Percentiles rank a stretch among this genome's conserved stretches.
These are phyloP conservation scores for Busseola fusca DNA, from an alignment of 2,888 invertebrate species.

Conservation along the genomic window DNA sequence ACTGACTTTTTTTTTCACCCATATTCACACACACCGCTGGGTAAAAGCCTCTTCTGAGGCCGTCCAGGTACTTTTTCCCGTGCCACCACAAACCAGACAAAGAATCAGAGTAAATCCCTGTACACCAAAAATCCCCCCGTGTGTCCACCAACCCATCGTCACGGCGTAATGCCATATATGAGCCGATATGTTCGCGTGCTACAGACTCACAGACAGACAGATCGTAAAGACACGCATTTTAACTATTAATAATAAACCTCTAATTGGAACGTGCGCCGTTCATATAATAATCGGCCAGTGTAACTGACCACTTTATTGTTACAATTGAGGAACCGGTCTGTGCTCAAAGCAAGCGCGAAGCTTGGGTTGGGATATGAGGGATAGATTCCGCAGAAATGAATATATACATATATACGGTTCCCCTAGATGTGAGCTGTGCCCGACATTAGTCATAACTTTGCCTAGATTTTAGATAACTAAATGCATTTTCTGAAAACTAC, in stretches of 20 bases:
- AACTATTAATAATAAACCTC: constrained; percentile 82
- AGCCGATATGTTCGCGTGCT: constrained; percentile 81
- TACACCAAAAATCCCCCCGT: constrained; percentile 60
- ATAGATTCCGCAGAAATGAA: constrained; percentile 54
- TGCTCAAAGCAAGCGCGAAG: too few relatives aligned
- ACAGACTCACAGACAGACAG: constrained; percentile 75
- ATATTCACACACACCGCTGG: neutral
- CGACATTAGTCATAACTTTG: neutral
- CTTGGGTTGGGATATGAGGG: neutral
- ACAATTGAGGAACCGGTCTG: constrained; percentile 63
- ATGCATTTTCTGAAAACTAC: neutral
- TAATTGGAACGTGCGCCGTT: constrained; percentile 85
- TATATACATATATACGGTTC: neutral
- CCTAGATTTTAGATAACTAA: neutral
- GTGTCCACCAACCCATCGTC: constrained; percentile 63
- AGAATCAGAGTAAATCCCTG: neutral
- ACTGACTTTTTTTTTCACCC: neutral
- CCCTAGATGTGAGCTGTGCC: neutral
- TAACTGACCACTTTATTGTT: constrained; percentile 75
- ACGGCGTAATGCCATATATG: constrained; percentile 78
- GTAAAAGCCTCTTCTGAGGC: neutral
- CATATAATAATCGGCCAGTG: constrained; percentile 67
- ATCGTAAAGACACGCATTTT: constrained; percentile 82
- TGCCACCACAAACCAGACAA: neutral
- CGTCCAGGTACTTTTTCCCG: neutral